phyloP scores from a whole-genome alignment of 2,797 vertebrate species.

The Dallia pectoralis region DNA sequence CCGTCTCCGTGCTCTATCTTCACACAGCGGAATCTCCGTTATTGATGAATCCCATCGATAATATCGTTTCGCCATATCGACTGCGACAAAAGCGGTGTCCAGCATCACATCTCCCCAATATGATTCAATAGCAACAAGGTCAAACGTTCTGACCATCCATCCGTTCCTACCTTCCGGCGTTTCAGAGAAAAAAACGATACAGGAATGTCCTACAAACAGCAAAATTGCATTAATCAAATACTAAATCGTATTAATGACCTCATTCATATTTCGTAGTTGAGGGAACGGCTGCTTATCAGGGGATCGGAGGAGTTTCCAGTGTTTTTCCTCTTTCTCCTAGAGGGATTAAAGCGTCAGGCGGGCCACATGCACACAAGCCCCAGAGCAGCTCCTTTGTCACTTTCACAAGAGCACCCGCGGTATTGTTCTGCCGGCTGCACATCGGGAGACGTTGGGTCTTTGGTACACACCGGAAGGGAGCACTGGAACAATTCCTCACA shows the following conservation, averaged over 20 bases:
- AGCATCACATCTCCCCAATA: background rate
- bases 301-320: conserved; percentile 25
- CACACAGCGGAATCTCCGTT: background rate
- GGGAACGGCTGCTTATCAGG: conserved; percentile 7
- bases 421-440: conserved; percentile 52
- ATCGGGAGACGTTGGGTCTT: conserved; percentile 51
- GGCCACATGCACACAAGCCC: conserved; percentile 32
- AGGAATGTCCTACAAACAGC: background rate
- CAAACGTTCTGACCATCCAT: background rate
- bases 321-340: conserved; percentile 5
- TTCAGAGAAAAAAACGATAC: background rate
- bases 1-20: background rate
- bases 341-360: conserved; percentile 44
- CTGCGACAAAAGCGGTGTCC: background rate
- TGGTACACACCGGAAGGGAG: conserved; percentile 54
- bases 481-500: conserved; percentile 54
- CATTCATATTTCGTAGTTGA: conserved; percentile 2
- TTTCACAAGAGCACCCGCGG: conserved; percentile 18
- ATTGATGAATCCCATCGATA: background rate
- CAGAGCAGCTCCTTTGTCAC: conserved; percentile 46
- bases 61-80: background rate
- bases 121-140: background rate
- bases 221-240: background rate
- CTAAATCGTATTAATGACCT: background rate
- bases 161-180: background rate